A percentile compares a stretch with the other conserved stretches of the same genome.
Evolutionary conservation across 2,113 vertebrate species (phyloP).

Genomic region (Caretta caretta): DNA sequence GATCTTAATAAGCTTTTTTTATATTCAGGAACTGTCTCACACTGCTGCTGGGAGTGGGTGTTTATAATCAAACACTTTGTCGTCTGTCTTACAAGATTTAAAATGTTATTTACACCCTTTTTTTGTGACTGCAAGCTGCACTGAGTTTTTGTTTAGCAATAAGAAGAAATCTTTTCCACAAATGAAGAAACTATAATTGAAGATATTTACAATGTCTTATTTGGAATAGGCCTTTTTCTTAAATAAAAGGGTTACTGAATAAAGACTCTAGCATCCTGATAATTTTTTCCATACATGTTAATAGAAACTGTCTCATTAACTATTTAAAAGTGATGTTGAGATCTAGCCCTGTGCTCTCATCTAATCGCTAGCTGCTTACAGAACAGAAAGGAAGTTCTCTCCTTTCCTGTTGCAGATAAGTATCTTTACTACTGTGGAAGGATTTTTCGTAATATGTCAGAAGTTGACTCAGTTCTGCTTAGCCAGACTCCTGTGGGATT

Average conservation of each 20-base stretch:
- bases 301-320: neutral
- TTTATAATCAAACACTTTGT: neutral
- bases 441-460: no score
- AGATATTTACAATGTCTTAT: neutral
- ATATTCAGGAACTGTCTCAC: neutral
- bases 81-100: no score
- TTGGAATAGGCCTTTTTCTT: neutral
- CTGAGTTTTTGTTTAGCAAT: neutral
- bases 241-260: neutral
- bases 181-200: neutral
- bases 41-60: no score
- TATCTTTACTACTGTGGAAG: no score
- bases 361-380: no score
- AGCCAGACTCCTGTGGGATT: no score
- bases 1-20: neutral
- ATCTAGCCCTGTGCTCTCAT: no score
- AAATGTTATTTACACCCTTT: neutral
- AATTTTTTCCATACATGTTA: neutral
- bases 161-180: no score
- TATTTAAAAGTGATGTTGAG: no score
- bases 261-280: neutral
- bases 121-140: neutral
- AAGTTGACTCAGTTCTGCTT: no score
- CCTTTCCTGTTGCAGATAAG: no score
- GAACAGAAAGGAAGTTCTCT: no score